Evolutionary conservation across 2,888 invertebrate genomes (phyloP).

Genomic region (Choristoneura rosaceana): DNA sequence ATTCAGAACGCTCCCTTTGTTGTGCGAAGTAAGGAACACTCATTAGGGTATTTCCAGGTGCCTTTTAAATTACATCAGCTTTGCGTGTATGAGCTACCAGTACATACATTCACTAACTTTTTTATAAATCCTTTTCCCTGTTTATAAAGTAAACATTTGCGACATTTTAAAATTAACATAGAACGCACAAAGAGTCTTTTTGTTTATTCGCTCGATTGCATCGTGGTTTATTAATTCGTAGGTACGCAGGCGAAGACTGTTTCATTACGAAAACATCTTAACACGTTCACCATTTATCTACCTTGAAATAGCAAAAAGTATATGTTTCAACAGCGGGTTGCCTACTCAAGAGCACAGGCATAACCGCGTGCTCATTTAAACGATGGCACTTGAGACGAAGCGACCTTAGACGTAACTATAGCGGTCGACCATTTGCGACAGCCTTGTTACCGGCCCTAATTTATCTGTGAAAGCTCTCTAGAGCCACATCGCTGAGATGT

Average conservation of each 20-base stretch:
- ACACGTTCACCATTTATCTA: not conserved
- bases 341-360: slow-evolving; percentile 55
- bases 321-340: slow-evolving; percentile 57
- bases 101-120: slow-evolving; percentile 56
- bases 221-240: not conserved
- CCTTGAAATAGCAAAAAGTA: slow-evolving; percentile 21
- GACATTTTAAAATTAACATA: not conserved
- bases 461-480: slow-evolving; percentile 52
- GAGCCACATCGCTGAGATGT: not conserved
- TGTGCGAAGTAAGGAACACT: slow-evolving; percentile 70
- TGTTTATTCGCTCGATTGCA: not conserved
- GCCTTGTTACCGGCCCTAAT: slow-evolving; percentile 61
- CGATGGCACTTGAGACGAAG: slow-evolving; percentile 67
- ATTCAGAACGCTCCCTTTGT: slow-evolving; percentile 77
- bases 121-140: slow-evolving; percentile 8
- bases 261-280: not conserved
- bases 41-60: slow-evolving; percentile 75
- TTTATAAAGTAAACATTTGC: not conserved
- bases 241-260: not conserved
- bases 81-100: slow-evolving; percentile 55
- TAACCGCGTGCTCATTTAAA: slow-evolving; percentile 66
- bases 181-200: not conserved
- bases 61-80: slow-evolving; percentile 77
- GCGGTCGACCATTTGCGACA: slow-evolving; percentile 56
- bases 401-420: slow-evolving; percentile 58